A percentile compares a stretch with the other conserved stretches of the same genome.
Evolutionary conservation across 2,797 vertebrate species (phyloP).

Genomic region (Syngnathus acus): DNA sequence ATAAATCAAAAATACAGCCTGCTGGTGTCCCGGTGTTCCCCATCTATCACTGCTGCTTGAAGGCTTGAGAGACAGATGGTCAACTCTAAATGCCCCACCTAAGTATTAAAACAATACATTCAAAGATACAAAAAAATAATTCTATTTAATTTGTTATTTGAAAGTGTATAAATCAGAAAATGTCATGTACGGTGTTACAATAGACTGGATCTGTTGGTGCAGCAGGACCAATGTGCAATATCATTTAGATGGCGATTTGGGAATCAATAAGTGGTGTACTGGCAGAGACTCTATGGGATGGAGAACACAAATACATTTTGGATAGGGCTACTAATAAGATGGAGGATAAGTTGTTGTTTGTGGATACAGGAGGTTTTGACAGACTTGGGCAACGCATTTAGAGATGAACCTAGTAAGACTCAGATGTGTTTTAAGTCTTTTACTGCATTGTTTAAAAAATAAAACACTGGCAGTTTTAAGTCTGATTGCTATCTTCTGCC

Average conservation of each 20-base stretch:
- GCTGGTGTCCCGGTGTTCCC: slow-evolving; percentile 39
- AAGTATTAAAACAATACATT: not conserved
- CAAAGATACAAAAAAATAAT: too few species aligned
- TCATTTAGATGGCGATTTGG: too few species aligned
- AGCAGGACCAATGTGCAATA: too few species aligned
- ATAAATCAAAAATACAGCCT: slow-evolving; percentile 15
- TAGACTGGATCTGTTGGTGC: too few species aligned
- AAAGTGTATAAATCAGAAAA: too few species aligned
- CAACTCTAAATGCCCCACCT: slow-evolving; percentile 22
- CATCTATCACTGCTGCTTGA: slow-evolving; percentile 17
- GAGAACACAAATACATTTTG: not conserved
- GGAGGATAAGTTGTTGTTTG: not conserved
- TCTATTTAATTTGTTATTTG: too few species aligned
- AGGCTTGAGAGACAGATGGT: slow-evolving; percentile 18
- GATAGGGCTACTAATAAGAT: not conserved
- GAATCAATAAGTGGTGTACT: too few species aligned
- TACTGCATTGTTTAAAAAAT: not conserved
- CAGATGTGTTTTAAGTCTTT: not conserved
- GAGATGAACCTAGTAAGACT: not conserved
- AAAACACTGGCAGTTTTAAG: not conserved
- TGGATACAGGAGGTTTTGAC: not conserved
- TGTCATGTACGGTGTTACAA: too few species aligned
- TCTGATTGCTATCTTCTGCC: not conserved
- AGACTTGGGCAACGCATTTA: not conserved
- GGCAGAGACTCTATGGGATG: too few species aligned